phyloP scores from a whole-genome alignment of 2,797 vertebrate species.

The Sebastes hubbsi region DNA sequence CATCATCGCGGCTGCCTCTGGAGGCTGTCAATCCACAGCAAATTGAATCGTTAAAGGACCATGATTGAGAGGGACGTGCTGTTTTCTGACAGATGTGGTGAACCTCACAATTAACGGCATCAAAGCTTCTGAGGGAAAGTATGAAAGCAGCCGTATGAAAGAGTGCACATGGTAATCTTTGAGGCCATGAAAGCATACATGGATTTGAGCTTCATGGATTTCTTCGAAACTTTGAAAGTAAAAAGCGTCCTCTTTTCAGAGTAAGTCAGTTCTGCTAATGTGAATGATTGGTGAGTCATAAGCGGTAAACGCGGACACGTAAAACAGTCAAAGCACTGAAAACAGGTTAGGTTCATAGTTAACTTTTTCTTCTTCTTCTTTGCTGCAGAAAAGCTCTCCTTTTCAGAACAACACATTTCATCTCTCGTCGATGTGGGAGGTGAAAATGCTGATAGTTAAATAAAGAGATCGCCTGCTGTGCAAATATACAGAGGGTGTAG shows the following conservation, averaged over 20 bases:
- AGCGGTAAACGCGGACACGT: background rate
- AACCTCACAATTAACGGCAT: slow-evolving; percentile 15
- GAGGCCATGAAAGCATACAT: background rate
- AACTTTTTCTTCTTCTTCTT: background rate
- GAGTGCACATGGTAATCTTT: background rate
- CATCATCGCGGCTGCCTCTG: slow-evolving; percentile 5
- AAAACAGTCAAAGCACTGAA: background rate
- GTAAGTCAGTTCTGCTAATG: background rate
- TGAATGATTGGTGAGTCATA: background rate
- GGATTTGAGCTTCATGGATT: background rate
- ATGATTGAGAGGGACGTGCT: slow-evolving; percentile 36
- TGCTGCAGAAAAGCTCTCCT: background rate
- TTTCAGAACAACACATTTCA: background rate
- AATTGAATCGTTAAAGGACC: slow-evolving; percentile 40
- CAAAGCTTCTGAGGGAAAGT: background rate
- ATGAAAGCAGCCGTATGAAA: background rate
- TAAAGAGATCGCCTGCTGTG: slow-evolving; percentile 24
- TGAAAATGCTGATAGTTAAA: slow-evolving; percentile 35
- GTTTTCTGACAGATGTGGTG: slow-evolving; percentile 18
- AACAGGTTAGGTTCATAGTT: background rate
- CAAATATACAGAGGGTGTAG: background rate
- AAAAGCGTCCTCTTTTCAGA: background rate
- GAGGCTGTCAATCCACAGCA: slow-evolving; percentile 32
- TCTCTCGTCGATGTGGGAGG: slow-evolving; percentile 11
- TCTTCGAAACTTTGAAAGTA: background rate